Evolutionary conservation across 2,113 vertebrate genomes (phyloP).

Genomic region (Empidonax alnorum): DNA sequence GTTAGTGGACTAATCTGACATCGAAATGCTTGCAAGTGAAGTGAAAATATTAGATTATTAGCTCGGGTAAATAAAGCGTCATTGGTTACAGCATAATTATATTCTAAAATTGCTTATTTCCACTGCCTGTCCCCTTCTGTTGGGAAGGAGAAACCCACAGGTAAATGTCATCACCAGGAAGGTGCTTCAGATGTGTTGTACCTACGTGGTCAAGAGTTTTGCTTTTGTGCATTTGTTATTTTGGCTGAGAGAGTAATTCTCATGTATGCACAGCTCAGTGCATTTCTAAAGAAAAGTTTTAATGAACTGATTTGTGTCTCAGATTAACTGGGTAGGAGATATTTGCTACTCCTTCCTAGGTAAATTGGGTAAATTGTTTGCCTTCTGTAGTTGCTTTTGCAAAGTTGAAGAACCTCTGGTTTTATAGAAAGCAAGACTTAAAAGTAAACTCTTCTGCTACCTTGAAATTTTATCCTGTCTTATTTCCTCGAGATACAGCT

Average conservation of each 20-base stretch:
- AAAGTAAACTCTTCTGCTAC: background rate
- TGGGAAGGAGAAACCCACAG: background rate
- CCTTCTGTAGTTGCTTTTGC: background rate
- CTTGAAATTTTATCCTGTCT: background rate
- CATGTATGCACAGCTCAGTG: background rate
- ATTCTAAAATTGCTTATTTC: background rate
- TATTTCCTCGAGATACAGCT: background rate
- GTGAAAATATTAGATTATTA: background rate
- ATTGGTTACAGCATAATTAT: background rate
- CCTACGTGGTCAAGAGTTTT: background rate
- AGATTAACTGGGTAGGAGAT: background rate
- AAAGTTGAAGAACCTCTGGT: background rate
- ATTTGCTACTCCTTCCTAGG: background rate
- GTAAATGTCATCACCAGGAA: background rate
- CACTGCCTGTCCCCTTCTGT: rapidly evolving
- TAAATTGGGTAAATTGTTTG: background rate
- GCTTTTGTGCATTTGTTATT: background rate
- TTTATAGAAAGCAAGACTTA: background rate
- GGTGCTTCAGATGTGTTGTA: background rate
- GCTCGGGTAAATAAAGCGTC: background rate
- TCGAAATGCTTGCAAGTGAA: background rate
- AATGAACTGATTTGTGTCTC: background rate
- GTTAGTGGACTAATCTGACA: background rate
- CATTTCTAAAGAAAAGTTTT: background rate
- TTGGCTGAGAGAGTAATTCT: background rate